Base-by-base conservation (phyloP, 2,797 vertebrate genomes). In the Chelidonichthys spinosus region DNA sequence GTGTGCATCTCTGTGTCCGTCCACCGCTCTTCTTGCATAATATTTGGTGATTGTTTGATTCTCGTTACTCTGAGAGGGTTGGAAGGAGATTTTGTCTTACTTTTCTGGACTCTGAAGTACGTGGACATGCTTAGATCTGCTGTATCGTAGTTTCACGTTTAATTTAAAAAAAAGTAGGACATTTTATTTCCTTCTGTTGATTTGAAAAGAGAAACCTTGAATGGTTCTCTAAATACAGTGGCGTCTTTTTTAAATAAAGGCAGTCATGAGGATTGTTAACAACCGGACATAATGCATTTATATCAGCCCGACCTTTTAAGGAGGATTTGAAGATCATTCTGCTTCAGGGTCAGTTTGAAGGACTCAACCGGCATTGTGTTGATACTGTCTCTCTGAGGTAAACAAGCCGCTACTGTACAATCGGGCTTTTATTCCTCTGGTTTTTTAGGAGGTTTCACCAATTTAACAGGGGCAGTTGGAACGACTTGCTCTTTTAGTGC, bases 311-410 rank as follows among this genome's bases (percentile, higher is more conserved):
- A 76, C 56, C 39, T 36, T 25, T 25, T 13, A 47, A 15, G 49
- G 72, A 74, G 78, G 87, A 90, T 87, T 79, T 82, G 66, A 67
- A 8, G 63, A 74, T 75, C 65, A 62, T 78, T 55, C 64, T 44
- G 18, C 56, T 58, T 1, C 44, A 36, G 54, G 60, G 64, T 44
- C 37, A 35, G 11, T 44, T 70, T 72, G 61, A 78, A 62, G 54
- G 53, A 55, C 43, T 39, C 53, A 47, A 56, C 14, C 0, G 58
- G 2, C 59, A 11, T 15, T 64, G 49, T 55, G 52, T 70, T 85
- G 59, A 72, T 60, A 65, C 56, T 7, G 49, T 60, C 39, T 62
- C 61, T 73, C 63, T 15, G 63, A 81, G 59, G 53, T 66, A 72
- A 74, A 82, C 32, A 72, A 69, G 58, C 58, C 35, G 15, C 72